Evolutionary conservation across 2,113 vertebrate genomes (phyloP), one percentile per base, ranked within the genome.

Genomic region (Stigmatopora argus): DNA sequence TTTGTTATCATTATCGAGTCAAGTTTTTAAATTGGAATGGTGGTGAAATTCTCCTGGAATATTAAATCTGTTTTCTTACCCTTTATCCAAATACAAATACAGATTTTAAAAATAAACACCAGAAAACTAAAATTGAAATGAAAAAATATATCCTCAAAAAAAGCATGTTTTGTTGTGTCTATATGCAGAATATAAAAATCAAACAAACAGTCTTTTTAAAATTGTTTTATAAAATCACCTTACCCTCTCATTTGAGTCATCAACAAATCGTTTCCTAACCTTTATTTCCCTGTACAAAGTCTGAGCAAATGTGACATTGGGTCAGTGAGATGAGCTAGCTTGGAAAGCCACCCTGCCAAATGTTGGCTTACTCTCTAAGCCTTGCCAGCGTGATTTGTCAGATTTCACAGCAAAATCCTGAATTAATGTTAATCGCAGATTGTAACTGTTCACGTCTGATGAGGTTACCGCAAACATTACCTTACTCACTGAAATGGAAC

Each of bases 351-450:
- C 44, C 47, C 65, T 65, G 62, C 75, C 66, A 80, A 80, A 85
- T 79, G 62, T 59, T 73, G 79, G 55, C 82, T 81, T 67, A 86
- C 67, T 62, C 46, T 55, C 1, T 89, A 86, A 89, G 82, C 59
- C 86, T 75, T 4, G 56, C 23, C 77, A 64, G 66, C 73, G 73
- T 81, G 83, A 81, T 86, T 86, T 86, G 82, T 84, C 79, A 78
- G 84, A 86, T 79, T 86, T 86, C 63, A 80, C 79, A 69, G 81
- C 69, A 78, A 85, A 84, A 81, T 65, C 82, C 83, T 59, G 77
- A 72, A 82, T 87, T 85, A 78, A 79, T 77, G 80, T 81, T 87
- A 84, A 88, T 86, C 86, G 78, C 71, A 81, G 83, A 77, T 79
- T 80, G 78, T 78, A 76, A 81, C 66, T 68, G 75, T 79, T 66